phyloP scores from a whole-genome alignment of 2,797 vertebrate species.

The Garrulus glandarius region DNA sequence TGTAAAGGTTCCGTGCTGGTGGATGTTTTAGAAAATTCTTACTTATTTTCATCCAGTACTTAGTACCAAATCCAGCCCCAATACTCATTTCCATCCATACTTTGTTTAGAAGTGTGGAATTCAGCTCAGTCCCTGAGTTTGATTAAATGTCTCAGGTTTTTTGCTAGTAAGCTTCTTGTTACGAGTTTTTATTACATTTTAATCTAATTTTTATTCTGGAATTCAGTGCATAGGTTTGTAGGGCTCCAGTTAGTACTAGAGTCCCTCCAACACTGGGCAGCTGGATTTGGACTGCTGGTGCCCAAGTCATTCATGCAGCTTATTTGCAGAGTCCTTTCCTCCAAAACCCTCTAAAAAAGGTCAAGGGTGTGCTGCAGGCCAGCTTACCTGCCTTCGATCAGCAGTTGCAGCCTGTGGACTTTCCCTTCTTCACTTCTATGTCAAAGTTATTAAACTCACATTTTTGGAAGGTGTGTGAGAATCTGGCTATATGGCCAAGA shows the following conservation, averaged over 20 bases:
- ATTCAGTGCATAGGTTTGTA: not conserved
- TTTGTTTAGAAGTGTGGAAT: not conserved
- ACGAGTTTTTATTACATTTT: not conserved
- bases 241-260: not conserved
- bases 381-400: not conserved
- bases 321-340: not conserved
- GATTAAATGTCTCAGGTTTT: not conserved
- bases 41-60: not conserved
- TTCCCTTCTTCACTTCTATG: fast-evolving
- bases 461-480: not conserved
- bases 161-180: not conserved
- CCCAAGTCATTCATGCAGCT: not conserved
- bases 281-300: not conserved
- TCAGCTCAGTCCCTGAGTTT: not conserved
- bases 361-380: not conserved
- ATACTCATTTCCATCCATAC: not conserved
- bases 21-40: not conserved
- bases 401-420: not conserved
- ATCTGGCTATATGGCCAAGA: not conserved
- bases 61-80: not conserved
- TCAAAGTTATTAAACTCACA: not conserved
- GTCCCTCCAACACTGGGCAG: not conserved
- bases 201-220: not conserved
- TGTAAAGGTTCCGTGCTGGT: not conserved
- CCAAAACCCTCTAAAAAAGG: not conserved